Evolutionary conservation across 2,888 invertebrate genomes (phyloP), one percentile per base, ranked within the genome.

Genomic region (Eristalis pertinax): DNA sequence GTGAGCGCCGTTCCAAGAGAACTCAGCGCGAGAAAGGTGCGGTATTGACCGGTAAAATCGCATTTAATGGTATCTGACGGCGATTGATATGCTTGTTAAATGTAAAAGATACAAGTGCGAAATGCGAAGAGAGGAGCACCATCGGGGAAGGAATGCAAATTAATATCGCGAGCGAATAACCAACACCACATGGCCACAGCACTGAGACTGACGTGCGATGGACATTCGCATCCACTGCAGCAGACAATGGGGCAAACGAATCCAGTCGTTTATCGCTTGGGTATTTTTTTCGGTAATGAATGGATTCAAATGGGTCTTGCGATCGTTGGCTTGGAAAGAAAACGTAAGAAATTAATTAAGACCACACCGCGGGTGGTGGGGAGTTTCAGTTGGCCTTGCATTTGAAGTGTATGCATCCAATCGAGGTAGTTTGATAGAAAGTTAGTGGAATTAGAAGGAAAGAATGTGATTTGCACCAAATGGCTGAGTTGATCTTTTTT

Each of bases 11-110:
- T n/a, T 19, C 5, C 35, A 26, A 60, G 72, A 35, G 32, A 80
- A 56, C 67, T 56, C 63, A 75, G 60, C 56, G 64, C 80, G 65
- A 58, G 67, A 70, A 76, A 76, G 84, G 84, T 76, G 84, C 80
- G 84, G 80, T 80, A 80, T 73, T 77, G 84, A 67, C 65, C 68
- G 67, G 72, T 81, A 72, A 80, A 76, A 73, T 73, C 35, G 43
- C 43, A 74, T 68, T 73, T 38, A 80, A 63, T 74, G 68, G 63
- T 68, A 32, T 65, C 72, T 50, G 67, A n/a, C 35, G 60, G 72
- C 79, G 73, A 79, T 79, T 67, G 79, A 79, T 79, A 67, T 73
- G 79, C 79, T 73, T 73, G 79, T 79, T 79, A 50, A 72, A 32
- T 65, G 41, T 41, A 60, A 67, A 13, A 58, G 26, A 67, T 11